A percentile compares a stretch with the other conserved stretches of the same genome.
Evolutionary conservation across 2,888 invertebrate species (phyloP).

Genomic region (Augochlorella aurata): DNA sequence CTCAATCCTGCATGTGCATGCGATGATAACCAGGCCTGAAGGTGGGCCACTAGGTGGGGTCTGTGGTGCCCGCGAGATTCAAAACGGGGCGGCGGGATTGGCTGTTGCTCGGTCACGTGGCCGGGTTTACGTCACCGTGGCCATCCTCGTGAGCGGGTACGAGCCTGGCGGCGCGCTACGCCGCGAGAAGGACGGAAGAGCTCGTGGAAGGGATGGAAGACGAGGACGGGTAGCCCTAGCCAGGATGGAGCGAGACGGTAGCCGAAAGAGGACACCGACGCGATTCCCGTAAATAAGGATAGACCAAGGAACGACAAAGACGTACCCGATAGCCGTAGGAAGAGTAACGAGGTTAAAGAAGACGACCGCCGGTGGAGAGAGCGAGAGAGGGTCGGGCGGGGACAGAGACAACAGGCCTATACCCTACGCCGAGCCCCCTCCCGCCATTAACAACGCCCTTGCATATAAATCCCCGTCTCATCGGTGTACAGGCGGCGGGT

Average conservation of each 20-base stretch:
- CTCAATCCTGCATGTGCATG: conserved; percentile 81
- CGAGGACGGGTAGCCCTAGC: conserved; percentile 42
- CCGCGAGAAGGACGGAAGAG: conserved; percentile 15
- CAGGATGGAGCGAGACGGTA: conserved; percentile 19
- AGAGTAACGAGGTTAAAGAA: conserved; percentile 46
- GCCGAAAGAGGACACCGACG: conserved; percentile 35
- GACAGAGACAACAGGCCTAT: conserved; percentile 58
- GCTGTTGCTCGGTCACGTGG: conserved; percentile 66
- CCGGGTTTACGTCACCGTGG: conserved; percentile 70
- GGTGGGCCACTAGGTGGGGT: conserved; percentile 66
- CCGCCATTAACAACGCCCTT: conserved; percentile 82
- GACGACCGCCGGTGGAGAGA: conserved; percentile 20
- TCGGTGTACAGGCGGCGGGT: conserved; percentile 64
- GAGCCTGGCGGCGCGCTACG: conserved; percentile 12
- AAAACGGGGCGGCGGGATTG: conserved; percentile 64
- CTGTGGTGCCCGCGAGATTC: conserved; percentile 73
- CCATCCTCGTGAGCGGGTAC: conserved; percentile 64
- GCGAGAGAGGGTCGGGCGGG: conserved; percentile 33
- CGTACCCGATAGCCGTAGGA: conserved; percentile 24
- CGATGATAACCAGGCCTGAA: conserved; percentile 77
- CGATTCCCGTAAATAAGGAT: conserved; percentile 56
- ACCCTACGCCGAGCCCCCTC: conserved; percentile 70
- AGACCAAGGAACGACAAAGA: conserved; percentile 45
- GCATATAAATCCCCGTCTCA: conserved; percentile 80
- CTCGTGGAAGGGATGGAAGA: conserved; percentile 34